Conservation (phyloP, 2,888 invertebrate genomes). For the Ennomos quercinarius region DNA sequence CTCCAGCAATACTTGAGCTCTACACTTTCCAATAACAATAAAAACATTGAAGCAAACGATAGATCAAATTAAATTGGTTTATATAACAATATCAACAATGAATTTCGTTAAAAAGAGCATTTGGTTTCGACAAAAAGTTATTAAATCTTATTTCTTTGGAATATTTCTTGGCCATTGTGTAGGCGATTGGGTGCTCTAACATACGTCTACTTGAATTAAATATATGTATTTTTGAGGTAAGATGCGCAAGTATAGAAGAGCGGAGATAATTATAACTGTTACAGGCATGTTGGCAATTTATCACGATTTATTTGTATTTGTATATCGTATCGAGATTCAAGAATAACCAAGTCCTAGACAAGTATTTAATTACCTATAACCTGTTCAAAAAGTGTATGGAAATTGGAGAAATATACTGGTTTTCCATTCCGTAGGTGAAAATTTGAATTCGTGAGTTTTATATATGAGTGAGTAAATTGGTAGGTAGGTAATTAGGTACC, state of each 20-base stretch:
- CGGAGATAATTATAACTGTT: conserved; percentile 16
- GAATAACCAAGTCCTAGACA: too few species aligned
- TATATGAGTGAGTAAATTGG: too few species aligned
- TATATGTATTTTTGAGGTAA: conserved; percentile 25
- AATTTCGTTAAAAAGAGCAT: conserved; percentile 72
- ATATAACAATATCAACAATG: conserved; percentile 62
- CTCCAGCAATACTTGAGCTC: conserved; percentile 53
- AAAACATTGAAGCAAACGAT: conserved; percentile 29
- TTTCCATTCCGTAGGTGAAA: too few species aligned
- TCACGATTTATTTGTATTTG: too few species aligned
- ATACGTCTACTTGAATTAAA: conserved; percentile 50
- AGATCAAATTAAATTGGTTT: conserved; percentile 54
- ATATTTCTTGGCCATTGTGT: conserved; percentile 54
- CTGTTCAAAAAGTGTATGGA: too few species aligned
- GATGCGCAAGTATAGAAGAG: conserved; percentile 16
- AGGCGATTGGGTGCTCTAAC: conserved; percentile 52
- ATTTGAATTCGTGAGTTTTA: too few species aligned
- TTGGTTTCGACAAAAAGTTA: conserved; percentile 75
- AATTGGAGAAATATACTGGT: too few species aligned
- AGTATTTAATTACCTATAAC: too few species aligned
- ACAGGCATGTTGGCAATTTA: too few species aligned
- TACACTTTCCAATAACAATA: conserved; percentile 21
- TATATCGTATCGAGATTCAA: too few species aligned
- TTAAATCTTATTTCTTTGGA: conserved; percentile 73
- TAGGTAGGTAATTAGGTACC: too few species aligned